Conservation (phyloP, 2,888 invertebrate genomes). For the Keiferia lycopersicella region DNA sequence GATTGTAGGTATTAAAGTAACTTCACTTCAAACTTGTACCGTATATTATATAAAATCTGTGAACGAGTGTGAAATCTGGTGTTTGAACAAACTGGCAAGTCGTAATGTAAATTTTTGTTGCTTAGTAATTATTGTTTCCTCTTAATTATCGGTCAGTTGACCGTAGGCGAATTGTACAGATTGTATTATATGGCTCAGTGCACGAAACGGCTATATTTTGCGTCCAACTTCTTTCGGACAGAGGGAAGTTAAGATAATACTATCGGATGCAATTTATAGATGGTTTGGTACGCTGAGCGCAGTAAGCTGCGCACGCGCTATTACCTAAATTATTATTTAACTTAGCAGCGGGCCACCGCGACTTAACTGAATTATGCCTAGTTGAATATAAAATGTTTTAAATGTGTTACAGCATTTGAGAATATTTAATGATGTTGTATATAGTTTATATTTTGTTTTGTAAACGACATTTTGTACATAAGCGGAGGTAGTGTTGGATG, state of each 20-base stretch:
- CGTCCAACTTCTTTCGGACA: not conserved
- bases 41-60: constrained; percentile 44
- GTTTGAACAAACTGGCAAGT: constrained; percentile 53
- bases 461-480: constrained; percentile 75
- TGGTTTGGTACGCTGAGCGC: not conserved
- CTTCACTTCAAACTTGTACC: constrained; percentile 43
- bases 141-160: constrained; percentile 38
- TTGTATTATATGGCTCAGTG: constrained; percentile 39
- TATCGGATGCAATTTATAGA: not conserved
- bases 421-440: constrained; percentile 81
- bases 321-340: constrained; percentile 62
- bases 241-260: not conserved
- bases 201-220: not conserved
- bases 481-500: constrained; percentile 55
- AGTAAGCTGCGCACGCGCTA: constrained; percentile 30
- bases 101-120: constrained; percentile 62
- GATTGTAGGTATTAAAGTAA: constrained; percentile 45
- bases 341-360: constrained; percentile 54
- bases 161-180: constrained; percentile 62
- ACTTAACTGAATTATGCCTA: constrained; percentile 72
- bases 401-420: constrained; percentile 81
- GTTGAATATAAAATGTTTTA: constrained; percentile 80
- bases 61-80: constrained; percentile 44
- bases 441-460: constrained; percentile 81
- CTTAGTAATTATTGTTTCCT: constrained; percentile 55